phyloP scores from a whole-genome alignment of 1,140 invertebrate species.

The Adoxophyes honmai region DNA sequence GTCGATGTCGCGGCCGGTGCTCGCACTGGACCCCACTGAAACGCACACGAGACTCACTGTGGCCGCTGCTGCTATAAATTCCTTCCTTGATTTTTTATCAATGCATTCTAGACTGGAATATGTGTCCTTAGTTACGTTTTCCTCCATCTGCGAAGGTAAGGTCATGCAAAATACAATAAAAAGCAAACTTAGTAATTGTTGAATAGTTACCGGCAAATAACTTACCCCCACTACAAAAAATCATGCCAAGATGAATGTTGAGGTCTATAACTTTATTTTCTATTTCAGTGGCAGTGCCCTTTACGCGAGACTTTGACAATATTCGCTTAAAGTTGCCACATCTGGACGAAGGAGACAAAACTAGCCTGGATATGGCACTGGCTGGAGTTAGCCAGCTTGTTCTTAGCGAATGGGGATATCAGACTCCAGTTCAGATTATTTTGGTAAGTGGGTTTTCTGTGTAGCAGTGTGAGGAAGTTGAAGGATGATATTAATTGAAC shows the following conservation, averaged over 20 bases:
- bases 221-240: too few species aligned
- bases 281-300: conserved; percentile 81
- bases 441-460: conserved; percentile 69
- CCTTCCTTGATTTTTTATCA: conserved; percentile 90
- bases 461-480: not conserved
- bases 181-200: not conserved
- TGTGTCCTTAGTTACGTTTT: conserved; percentile 91
- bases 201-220: too few species aligned
- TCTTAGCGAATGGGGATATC: conserved; percentile 90
- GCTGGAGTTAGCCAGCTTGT: conserved; percentile 86
- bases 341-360: conserved; percentile 90
- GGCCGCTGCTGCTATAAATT: conserved; percentile 90
- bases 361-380: conserved; percentile 87
- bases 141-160: conserved; percentile 84
- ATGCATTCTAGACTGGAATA: conserved; percentile 93
- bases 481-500: too few species aligned
- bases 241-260: too few species aligned
- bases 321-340: conserved; percentile 85
- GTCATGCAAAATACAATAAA: not conserved
- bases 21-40: conserved; percentile 61
- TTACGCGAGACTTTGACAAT: conserved; percentile 90
- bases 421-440: conserved; percentile 84
- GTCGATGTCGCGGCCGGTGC: conserved; percentile 84
- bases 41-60: conserved; percentile 74
- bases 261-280: conserved; percentile 12